A percentile compares a stretch with the other conserved stretches of the same genome.
These are phyloP conservation scores for Dasysyrphus tricinctus DNA, from an alignment of 2,888 invertebrate species.

Conservation along the genomic window DNA sequence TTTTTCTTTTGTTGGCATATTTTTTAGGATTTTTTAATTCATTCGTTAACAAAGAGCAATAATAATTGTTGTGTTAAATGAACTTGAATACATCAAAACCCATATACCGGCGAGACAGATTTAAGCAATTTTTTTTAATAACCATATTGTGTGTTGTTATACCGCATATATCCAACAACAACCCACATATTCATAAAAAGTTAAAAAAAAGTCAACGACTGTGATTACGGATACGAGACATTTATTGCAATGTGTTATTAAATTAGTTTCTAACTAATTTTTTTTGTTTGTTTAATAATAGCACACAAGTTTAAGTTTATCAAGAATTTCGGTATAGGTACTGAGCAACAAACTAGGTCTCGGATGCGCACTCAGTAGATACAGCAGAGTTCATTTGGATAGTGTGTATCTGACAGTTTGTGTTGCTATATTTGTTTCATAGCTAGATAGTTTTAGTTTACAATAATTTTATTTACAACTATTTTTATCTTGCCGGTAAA, in stretches of 20 bases:
- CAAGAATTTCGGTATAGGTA: constrained; percentile 3
- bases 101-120: constrained; percentile 14
- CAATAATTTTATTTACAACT: background rate
- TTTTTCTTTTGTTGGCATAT: background rate
- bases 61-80: constrained; percentile 24
- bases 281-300: constrained; percentile 14
- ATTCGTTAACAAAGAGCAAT: constrained; percentile 20
- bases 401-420: constrained; percentile 6
- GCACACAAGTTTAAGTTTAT: constrained; percentile 21
- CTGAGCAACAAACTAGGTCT: background rate
- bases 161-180: background rate
- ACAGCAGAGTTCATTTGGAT: constrained; percentile 1
- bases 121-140: constrained; percentile 19
- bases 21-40: constrained; percentile 8
- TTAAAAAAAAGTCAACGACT: constrained; percentile 10
- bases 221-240: constrained; percentile 33
- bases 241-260: constrained; percentile 31
- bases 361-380: background rate
- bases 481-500: constrained; percentile 2
- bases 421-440: constrained; percentile 11
- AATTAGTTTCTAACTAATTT: constrained; percentile 8
- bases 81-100: constrained; percentile 27
- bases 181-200: constrained; percentile 6
- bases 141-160: background rate
- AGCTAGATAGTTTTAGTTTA: too few species aligned